phyloP scores from a whole-genome alignment of 2,113 vertebrate genomes.

The Helogale parvula region DNA sequence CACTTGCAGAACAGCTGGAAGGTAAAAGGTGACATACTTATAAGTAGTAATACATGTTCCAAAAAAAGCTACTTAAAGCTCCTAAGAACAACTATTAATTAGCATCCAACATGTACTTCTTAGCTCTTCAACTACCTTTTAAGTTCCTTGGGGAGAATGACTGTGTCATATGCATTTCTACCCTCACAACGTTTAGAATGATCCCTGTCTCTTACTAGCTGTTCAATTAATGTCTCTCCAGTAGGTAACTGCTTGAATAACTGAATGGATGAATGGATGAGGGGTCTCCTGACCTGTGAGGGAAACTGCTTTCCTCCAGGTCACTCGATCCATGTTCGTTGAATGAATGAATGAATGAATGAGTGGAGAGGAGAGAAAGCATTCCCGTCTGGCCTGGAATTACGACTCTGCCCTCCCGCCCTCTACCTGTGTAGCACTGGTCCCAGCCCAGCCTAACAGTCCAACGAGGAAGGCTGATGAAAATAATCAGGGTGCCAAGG shows the following conservation, averaged over 20 bases:
- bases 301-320: neutral
- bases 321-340: neutral
- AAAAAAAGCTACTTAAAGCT: neutral
- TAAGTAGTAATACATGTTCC: neutral
- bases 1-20: neutral
- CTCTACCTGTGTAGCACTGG: neutral
- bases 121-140: neutral
- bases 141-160: neutral
- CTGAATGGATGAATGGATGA: neutral
- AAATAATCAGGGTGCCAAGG: neutral
- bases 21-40: neutral
- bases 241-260: neutral
- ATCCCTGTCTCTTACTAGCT: neutral
- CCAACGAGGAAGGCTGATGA: neutral
- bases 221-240: neutral
- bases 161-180: neutral
- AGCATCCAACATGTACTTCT: neutral
- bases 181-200: neutral
- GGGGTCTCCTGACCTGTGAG: neutral
- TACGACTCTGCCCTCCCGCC: neutral
- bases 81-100: neutral
- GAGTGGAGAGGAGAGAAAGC: neutral
- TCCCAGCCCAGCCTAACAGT: neutral
- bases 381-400: neutral
- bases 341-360: neutral